Conservation (phyloP, 2,113 vertebrate genomes). For the Sphyrna mokarran region DNA sequence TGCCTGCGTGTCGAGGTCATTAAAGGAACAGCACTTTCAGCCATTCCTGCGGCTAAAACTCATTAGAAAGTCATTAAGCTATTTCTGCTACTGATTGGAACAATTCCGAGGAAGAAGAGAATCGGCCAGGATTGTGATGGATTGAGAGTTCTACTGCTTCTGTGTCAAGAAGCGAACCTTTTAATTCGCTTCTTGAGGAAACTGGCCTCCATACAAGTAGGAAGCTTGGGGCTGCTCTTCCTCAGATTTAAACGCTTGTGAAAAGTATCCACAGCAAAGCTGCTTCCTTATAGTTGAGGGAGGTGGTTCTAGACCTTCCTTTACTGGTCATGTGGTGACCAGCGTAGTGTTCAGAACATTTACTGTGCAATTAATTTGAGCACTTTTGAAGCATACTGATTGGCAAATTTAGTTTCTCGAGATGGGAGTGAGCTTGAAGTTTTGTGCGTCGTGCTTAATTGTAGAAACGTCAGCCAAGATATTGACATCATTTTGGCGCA, state of each 20-base stretch:
- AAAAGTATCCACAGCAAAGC: background rate
- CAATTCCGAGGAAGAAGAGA: background rate
- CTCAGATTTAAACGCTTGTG: background rate
- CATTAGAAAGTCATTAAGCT: background rate
- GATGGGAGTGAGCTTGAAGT: background rate
- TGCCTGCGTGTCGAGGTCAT: background rate
- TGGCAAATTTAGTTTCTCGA: background rate
- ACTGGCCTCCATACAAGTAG: background rate
- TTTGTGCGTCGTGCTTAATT: background rate
- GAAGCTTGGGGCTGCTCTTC: background rate
- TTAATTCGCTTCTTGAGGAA: background rate
- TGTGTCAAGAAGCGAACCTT: background rate
- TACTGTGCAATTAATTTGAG: background rate
- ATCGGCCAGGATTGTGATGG: background rate
- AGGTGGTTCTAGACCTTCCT: background rate
- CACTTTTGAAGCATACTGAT: background rate
- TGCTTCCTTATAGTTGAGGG: background rate
- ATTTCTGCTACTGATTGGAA: background rate
- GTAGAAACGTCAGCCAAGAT: background rate
- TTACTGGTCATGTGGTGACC: background rate
- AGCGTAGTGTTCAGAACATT: background rate
- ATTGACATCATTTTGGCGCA: background rate
- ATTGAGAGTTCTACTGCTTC: background rate
- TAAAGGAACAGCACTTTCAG: background rate
- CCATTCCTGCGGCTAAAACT: background rate